Percentiles rank a stretch among this genome's conserved stretches.
Conservation (phyloP, 2,113 vertebrate genomes). For the Myodes glareolus region DNA sequence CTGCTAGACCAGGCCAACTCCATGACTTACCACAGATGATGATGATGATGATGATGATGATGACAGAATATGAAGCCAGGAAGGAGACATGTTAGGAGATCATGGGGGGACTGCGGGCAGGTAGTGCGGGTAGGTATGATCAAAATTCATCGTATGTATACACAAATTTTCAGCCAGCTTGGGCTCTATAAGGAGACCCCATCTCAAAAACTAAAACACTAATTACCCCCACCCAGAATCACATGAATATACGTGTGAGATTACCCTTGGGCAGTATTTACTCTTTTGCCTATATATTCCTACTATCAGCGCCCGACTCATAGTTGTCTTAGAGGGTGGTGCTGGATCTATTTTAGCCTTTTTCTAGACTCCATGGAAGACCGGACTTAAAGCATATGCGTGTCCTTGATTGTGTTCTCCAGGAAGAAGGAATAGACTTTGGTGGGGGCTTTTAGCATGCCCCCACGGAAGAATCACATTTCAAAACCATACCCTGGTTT, state of each 20-base stretch:
- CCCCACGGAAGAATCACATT: not conserved
- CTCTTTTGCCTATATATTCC: not conserved
- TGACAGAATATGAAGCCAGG: not conserved
- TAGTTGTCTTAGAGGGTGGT: not conserved
- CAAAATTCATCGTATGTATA: not conserved
- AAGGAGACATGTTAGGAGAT: not conserved
- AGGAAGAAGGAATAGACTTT: not conserved
- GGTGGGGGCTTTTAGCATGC: not conserved
- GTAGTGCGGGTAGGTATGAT: not conserved
- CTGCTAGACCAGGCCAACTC: not conserved
- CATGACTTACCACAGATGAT: not conserved
- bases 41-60: not conserved
- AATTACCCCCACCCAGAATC: not conserved
- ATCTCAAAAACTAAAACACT: not conserved
- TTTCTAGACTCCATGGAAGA: not conserved
- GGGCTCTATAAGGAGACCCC: too few relatives aligned
- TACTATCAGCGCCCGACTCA: not conserved
- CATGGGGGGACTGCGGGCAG: too few relatives aligned
- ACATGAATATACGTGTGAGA: not conserved
- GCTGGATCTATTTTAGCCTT: not conserved
- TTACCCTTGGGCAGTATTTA: not conserved
- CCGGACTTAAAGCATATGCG: not conserved
- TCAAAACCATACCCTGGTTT: not conserved
- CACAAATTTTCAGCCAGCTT: not conserved
- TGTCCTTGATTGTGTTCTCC: not conserved